These are phyloP conservation scores for Periplaneta americana DNA, from an alignment of 1,140 invertebrate genomes.

Conservation along the genomic window DNA sequence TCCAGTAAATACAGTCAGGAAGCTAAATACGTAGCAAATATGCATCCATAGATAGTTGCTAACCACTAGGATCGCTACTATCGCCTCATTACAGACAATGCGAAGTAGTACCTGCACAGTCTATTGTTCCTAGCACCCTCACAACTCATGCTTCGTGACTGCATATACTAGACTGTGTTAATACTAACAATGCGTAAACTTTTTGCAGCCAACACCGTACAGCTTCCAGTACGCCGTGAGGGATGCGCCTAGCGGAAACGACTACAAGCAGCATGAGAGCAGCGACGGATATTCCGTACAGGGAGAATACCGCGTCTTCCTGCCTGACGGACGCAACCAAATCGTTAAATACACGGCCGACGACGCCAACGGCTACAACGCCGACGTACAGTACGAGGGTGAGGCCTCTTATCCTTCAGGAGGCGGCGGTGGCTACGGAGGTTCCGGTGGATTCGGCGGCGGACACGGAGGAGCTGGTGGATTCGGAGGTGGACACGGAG, in stretches of 20 bases:
- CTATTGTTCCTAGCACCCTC: too few relatives aligned
- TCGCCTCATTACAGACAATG: too few relatives aligned
- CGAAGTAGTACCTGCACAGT: too few relatives aligned
- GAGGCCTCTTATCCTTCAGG: conserved; percentile 25
- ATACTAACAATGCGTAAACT: too few relatives aligned
- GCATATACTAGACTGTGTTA: too few relatives aligned
- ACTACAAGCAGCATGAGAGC: conserved; percentile 61
- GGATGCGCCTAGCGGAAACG: conserved; percentile 63
- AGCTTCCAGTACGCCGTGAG: conserved; percentile 75
- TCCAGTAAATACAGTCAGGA: too few relatives aligned
- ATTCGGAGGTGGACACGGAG: background rate
- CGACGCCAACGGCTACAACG: conserved; percentile 73
- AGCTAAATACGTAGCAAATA: too few relatives aligned
- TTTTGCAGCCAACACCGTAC: conserved; percentile 65
- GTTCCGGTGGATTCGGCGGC: background rate
- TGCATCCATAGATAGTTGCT: too few relatives aligned
- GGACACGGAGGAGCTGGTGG: background rate
- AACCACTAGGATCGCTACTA: too few relatives aligned
- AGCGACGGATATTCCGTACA: conserved; percentile 65
- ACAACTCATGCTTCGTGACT: too few relatives aligned
- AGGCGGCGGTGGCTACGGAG: background rate
- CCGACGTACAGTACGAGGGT: conserved; percentile 59
- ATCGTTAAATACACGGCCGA: conserved; percentile 71
- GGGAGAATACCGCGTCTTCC: conserved; percentile 66
- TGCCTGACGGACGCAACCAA: conserved; percentile 66